Percentiles rank a stretch among this genome's conserved stretches.
Evolutionary conservation across 2,797 vertebrate species (phyloP).

Genomic region (Anabas testudineus): DNA sequence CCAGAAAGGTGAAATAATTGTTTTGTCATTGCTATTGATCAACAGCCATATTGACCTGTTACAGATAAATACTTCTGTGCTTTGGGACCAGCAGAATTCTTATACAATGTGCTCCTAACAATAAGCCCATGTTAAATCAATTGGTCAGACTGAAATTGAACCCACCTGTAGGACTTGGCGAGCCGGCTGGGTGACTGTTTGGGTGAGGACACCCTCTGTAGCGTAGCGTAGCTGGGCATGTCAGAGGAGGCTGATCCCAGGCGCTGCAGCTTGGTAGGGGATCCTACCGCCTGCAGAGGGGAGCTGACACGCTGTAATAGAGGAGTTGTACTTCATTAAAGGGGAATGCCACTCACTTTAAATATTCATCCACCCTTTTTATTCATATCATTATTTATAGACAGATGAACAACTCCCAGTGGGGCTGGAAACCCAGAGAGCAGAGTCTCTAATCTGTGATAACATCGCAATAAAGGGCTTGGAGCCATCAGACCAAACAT

Average conservation of each 20-base stretch:
- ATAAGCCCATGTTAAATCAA: neutral
- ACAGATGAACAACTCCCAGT: conserved; percentile 46
- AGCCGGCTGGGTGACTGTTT: conserved; percentile 96
- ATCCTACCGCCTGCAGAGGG: conserved; percentile 91
- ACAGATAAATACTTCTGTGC: conserved; percentile 10
- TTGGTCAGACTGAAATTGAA: neutral
- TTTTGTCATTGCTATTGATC: conserved; percentile 32
- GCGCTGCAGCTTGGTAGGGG: conserved; percentile 95
- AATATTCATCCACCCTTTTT: conserved; percentile 54
- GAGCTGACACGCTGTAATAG: conserved; percentile 90
- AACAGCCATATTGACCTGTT: neutral
- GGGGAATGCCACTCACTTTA: conserved; percentile 50
- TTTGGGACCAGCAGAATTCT: neutral
- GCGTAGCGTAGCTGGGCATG: conserved; percentile 92
- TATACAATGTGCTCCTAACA: neutral
- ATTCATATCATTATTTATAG: conserved; percentile 59
- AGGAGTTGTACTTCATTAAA: conserved; percentile 58
- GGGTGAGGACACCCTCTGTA: conserved; percentile 93
- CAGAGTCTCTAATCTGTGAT: conserved; percentile 51
- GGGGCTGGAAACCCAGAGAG: conserved; percentile 47
- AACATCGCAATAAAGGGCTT: conserved; percentile 55
- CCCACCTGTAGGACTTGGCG: conserved; percentile 93
- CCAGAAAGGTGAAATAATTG: conserved; percentile 31
- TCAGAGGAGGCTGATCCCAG: conserved; percentile 91
- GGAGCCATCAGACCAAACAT: conserved; percentile 56